A percentile compares a stretch with the other conserved stretches of the same genome.
Evolutionary conservation across 2,113 vertebrate genomes (phyloP).

Genomic region (Nanorana parkeri): DNA sequence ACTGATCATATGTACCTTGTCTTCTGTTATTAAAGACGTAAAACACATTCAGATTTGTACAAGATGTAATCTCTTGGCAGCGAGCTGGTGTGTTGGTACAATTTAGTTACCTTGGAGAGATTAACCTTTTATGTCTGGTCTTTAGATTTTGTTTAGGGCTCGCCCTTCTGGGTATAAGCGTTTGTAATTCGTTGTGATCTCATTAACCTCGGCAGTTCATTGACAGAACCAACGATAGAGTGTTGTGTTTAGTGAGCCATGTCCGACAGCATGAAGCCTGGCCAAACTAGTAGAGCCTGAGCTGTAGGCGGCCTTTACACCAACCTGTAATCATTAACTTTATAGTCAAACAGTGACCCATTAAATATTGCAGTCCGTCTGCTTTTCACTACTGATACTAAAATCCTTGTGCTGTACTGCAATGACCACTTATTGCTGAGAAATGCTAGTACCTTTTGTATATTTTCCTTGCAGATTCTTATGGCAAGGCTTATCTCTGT

Average conservation of each 20-base stretch:
- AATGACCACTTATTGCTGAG: background rate
- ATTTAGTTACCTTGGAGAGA: background rate
- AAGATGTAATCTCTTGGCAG: background rate
- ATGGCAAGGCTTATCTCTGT: background rate
- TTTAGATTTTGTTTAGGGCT: background rate
- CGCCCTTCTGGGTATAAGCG: background rate
- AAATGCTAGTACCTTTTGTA: background rate
- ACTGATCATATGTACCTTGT: too few relatives aligned
- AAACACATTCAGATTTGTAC: background rate
- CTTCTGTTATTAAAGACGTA: background rate
- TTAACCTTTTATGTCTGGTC: background rate
- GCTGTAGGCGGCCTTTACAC: background rate
- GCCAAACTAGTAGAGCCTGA: background rate
- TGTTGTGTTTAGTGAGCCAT: slow-evolving; percentile 15
- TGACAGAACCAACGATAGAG: background rate
- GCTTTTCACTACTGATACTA: background rate
- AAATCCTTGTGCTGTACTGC: background rate
- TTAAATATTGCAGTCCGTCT: background rate
- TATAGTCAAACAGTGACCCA: background rate
- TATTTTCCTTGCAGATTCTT: background rate
- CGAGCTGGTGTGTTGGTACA: background rate
- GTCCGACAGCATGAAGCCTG: background rate
- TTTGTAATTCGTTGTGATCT: background rate
- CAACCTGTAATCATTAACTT: slow-evolving; percentile 28
- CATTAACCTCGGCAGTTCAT: background rate